Evolutionary conservation across 2,113 vertebrate species (phyloP), one percentile per base, ranked within the genome.

Genomic region (Tapirus terrestris): DNA sequence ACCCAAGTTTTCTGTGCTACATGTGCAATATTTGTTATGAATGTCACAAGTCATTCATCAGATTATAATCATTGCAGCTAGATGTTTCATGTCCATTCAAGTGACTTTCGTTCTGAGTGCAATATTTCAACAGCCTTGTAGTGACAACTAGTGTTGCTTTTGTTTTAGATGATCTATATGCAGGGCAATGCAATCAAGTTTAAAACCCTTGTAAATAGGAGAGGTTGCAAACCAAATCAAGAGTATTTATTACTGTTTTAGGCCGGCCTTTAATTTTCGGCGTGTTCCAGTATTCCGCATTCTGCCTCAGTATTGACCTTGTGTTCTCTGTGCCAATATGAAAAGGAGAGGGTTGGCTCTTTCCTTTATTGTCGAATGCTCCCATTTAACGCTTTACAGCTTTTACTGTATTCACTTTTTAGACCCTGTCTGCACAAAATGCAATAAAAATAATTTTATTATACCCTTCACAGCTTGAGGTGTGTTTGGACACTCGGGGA

Each of bases 391-490:
- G 99, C 99, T 99, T 99, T 98, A 98, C 98, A 99, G 99, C 99
- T 99, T 99, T 99, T 99, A 99, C 99, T 99, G 99, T 99, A 99
- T 99, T 98, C 98, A 99, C 99, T 99, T 99, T 99, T 99, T 99
- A 99, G 99, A 99, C 99, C 98, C 99, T 98, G 99, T 99, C 99
- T 99, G 99, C 99, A 99, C 99, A 99, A 99, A 99, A 99, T 99
- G 99, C 99, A 99, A 99, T 99, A 99, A 99, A 99, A 99, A 99
- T 98, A 99, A 99, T 99, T 99, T 99, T 99, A 99, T 99, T 99
- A 99, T 99, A 99, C 99, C 99, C 99, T 99, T 99, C 97, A 97
- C 93, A 79, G 96, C 87, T 85, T 92, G 14, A 82, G 60, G 63
- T 88, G 20, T 98, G 83, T 93, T 76, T 98, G 76, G 75, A 76